Percentiles rank a stretch among this genome's conserved stretches.
These are phyloP conservation scores for Tetragnatha montana DNA, from an alignment of 2,888 invertebrate genomes.

Conservation along the genomic window DNA sequence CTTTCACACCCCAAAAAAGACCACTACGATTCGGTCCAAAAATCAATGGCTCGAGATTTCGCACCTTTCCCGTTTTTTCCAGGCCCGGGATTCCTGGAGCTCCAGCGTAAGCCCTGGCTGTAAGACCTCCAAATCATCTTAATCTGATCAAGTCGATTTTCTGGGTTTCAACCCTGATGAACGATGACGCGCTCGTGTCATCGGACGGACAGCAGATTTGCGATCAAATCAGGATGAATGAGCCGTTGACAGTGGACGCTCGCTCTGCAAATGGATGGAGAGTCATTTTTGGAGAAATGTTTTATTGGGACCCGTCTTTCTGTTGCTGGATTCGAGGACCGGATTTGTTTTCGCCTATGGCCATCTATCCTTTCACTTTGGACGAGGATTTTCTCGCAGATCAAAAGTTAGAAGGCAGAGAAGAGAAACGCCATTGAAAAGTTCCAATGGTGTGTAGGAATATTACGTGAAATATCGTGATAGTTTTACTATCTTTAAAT, in stretches of 20 bases:
- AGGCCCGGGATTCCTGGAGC: slow-evolving; percentile 32
- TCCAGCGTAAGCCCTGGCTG: slow-evolving; percentile 44
- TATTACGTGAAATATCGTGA: no score
- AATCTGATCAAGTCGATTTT: slow-evolving; percentile 67
- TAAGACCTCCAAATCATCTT: slow-evolving; percentile 49
- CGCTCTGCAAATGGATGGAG: slow-evolving; percentile 56
- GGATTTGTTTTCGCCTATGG: no score
- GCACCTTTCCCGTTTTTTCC: slow-evolving; percentile 26
- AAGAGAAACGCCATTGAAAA: no score
- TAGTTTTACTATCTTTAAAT: no score
- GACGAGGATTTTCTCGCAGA: background rate
- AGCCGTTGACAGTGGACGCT: slow-evolving; percentile 59
- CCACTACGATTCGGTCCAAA: slow-evolving; percentile 3
- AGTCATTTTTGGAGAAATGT: slow-evolving; percentile 52
- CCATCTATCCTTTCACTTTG: background rate
- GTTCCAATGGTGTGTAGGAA: no score
- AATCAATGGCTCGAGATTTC: slow-evolving; percentile 22
- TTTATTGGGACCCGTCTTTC: slow-evolving; percentile 29
- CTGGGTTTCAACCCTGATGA: slow-evolving; percentile 63
- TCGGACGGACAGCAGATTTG: slow-evolving; percentile 58
- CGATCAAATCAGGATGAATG: slow-evolving; percentile 64
- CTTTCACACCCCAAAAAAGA: no score
- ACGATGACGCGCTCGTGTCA: slow-evolving; percentile 63
- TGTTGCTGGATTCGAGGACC: no score
- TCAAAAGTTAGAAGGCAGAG: background rate